Evolutionary conservation across 2,113 vertebrate species (phyloP), one percentile per base, ranked within the genome.

Genomic region (Trogon melanurus): DNA sequence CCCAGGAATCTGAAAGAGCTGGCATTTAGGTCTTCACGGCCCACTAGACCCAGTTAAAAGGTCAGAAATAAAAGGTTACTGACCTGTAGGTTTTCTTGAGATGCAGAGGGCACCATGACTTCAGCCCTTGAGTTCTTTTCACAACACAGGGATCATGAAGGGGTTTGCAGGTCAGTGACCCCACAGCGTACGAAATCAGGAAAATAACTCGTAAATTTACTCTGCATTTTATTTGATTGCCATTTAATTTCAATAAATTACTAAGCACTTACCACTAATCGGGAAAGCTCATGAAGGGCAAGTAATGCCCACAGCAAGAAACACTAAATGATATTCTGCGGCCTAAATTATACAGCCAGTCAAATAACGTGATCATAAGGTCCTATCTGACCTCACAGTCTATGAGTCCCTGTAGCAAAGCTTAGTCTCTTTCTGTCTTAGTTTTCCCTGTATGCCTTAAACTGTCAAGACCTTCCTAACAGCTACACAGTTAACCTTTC

Each of bases 61-160:
- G 89, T 98, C 97, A 98, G 85, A 96, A 98, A 98, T 96, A 97
- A 98, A 98, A 98, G 97, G 96, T 97, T 97, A 97, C 75, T 98
- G 98, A 98, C 98, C 97, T 95, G 86, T 96, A 95, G 94, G 95
- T 97, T 97, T 98, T 96, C 97, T 93, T 88, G 93, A 92, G 91
- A 93, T 85, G 70, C 80, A 61, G 81, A 94, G 86, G 80, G 82
- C 91, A 93, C 41, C 34, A 22, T 34, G 54, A 88, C 89, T 93
- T 93, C 91, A 95, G 85, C 76, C 89, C 80, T 79, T 45, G 88
- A 79, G 53, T 95, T 92, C 96, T 94, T 94, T 93, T 96, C 95
- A 94, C 79, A 97, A 94, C 88, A 90, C 89, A 69, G 85, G 79
- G 95, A 96, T 97, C 96, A 95, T 58, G 94, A 97, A 95, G 88